Evolutionary conservation across 2,888 invertebrate species (phyloP).

Genomic region (Empis livida): DNA sequence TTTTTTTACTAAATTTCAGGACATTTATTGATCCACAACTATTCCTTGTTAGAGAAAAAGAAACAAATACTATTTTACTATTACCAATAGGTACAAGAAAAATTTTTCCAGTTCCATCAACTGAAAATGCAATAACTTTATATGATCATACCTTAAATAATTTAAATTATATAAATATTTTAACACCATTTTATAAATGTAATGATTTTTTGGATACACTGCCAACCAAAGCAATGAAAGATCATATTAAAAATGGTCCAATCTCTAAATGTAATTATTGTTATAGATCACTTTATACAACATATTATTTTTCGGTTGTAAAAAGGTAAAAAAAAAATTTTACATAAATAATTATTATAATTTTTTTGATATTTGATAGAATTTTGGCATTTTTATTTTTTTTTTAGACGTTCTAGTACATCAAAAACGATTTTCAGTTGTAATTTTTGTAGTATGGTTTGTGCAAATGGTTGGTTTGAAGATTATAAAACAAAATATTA

Average conservation of each 20-base stretch:
- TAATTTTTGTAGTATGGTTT: slow-evolving; percentile 28
- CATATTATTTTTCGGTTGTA: slow-evolving; percentile 32
- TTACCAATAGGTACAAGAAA: slow-evolving; percentile 29
- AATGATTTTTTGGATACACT: slow-evolving; percentile 19
- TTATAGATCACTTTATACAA: slow-evolving; percentile 26
- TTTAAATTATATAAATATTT: slow-evolving; percentile 23
- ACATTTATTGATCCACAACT: slow-evolving; percentile 14
- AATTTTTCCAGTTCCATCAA: slow-evolving; percentile 22
- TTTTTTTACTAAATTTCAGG: slow-evolving; percentile 10
- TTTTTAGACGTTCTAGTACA: slow-evolving; percentile 25
- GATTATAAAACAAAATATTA: slow-evolving; percentile 27
- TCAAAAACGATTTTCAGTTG: slow-evolving; percentile 32
- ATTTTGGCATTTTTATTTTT: slow-evolving; percentile 3
- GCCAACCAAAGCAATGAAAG: slow-evolving; percentile 27
- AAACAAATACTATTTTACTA: slow-evolving; percentile 23
- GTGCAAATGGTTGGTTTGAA: slow-evolving; percentile 26
- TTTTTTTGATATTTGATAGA: too few relatives aligned
- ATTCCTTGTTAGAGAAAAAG: slow-evolving; percentile 29
- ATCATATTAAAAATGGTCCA: slow-evolving; percentile 30
- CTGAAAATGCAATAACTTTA: slow-evolving; percentile 25
- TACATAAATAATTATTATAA: slow-evolving; percentile 3
- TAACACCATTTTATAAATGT: slow-evolving; percentile 24
- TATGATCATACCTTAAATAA: slow-evolving; percentile 30
- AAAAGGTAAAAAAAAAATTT: slow-evolving; percentile 23
- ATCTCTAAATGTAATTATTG: slow-evolving; percentile 31